A percentile compares a stretch with the other conserved stretches of the same genome.
phyloP scores from a whole-genome alignment of 1,140 invertebrate species.

The Brachionus plicatilis region DNA sequence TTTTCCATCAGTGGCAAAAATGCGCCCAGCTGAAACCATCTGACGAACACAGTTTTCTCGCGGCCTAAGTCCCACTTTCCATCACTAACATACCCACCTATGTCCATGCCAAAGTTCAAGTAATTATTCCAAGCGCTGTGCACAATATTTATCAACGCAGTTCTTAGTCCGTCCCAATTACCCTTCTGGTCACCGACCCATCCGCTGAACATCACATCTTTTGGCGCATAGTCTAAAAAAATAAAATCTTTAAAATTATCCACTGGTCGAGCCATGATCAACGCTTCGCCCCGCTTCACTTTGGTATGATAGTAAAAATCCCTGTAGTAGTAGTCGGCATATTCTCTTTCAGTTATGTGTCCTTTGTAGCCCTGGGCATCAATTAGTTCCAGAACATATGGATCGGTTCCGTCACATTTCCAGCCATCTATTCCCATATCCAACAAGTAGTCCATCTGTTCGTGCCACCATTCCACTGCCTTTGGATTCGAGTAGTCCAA shows the following conservation, averaged over 20 bases:
- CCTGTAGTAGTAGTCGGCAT: neutral
- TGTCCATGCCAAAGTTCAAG: constrained; percentile 20
- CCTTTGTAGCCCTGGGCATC: neutral
- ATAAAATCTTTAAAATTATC: constrained; percentile 8
- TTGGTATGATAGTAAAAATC: neutral
- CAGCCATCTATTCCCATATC: constrained; percentile 21
- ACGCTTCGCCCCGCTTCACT: neutral
- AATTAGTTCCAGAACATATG: constrained; percentile 17
- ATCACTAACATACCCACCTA: constrained; percentile 25
- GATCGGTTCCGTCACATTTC: constrained; percentile 36
- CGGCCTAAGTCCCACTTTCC: neutral
- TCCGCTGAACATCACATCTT: constrained; percentile 20
- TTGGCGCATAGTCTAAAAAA: constrained; percentile 21
- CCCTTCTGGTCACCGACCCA: constrained; percentile 31
- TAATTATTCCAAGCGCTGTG: constrained; percentile 28
- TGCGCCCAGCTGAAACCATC: constrained; percentile 15
- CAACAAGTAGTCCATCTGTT: constrained; percentile 22
- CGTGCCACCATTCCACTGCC: constrained; percentile 30
- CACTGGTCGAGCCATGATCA: neutral
- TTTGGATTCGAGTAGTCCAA: constrained; percentile 16
- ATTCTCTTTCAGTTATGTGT: constrained; percentile 2
- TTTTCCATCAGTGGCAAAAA: constrained; percentile 37
- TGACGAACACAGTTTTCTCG: constrained; percentile 1
- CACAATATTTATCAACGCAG: constrained; percentile 2
- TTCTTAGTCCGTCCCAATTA: neutral